Percentiles rank a stretch among this genome's conserved stretches.
Conservation (phyloP, 2,888 invertebrate genomes). For the Philereme transversata region DNA sequence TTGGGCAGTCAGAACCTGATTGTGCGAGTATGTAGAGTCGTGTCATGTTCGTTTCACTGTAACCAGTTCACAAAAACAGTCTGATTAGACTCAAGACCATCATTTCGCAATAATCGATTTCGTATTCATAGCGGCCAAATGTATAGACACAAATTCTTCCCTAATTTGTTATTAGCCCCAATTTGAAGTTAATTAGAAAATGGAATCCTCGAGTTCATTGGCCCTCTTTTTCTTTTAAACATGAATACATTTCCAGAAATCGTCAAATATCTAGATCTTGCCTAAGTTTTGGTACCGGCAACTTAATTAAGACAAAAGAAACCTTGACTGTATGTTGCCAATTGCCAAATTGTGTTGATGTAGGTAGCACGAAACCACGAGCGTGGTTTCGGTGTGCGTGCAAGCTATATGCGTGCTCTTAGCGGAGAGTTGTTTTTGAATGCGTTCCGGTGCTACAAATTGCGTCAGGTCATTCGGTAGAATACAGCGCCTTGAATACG, state of each 20-base stretch:
- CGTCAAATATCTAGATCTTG: slow-evolving; percentile 35
- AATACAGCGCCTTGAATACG: slow-evolving; percentile 3
- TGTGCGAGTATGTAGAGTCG: slow-evolving; percentile 55
- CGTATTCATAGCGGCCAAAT: slow-evolving; percentile 6
- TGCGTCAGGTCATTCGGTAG: slow-evolving; percentile 45
- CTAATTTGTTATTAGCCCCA: slow-evolving; percentile 16
- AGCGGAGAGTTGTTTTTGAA: slow-evolving; percentile 48
- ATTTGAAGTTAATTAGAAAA: slow-evolving; percentile 22
- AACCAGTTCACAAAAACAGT: slow-evolving; percentile 38
- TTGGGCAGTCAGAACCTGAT: slow-evolving; percentile 77
- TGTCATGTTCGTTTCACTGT: slow-evolving; percentile 42
- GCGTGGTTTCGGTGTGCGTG: slow-evolving; percentile 49
- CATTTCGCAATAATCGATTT: slow-evolving; percentile 23
- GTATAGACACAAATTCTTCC: slow-evolving; percentile 18
- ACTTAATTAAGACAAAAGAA: slow-evolving; percentile 57
- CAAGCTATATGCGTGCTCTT: slow-evolving; percentile 41
- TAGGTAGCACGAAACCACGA: slow-evolving; percentile 52
- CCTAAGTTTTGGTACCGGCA: slow-evolving; percentile 41
- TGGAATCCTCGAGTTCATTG: neutral
- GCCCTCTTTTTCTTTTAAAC: too few species aligned
- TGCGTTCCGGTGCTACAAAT: slow-evolving; percentile 43
- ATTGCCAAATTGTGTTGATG: slow-evolving; percentile 59
- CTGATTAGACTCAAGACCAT: slow-evolving; percentile 27
- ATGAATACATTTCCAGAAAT: slow-evolving; percentile 23
- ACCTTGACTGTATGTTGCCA: slow-evolving; percentile 60